Percentiles rank a stretch among this genome's conserved stretches.
phyloP scores from a whole-genome alignment of 2,113 vertebrate genomes.

The Phoxinus phoxinus region DNA sequence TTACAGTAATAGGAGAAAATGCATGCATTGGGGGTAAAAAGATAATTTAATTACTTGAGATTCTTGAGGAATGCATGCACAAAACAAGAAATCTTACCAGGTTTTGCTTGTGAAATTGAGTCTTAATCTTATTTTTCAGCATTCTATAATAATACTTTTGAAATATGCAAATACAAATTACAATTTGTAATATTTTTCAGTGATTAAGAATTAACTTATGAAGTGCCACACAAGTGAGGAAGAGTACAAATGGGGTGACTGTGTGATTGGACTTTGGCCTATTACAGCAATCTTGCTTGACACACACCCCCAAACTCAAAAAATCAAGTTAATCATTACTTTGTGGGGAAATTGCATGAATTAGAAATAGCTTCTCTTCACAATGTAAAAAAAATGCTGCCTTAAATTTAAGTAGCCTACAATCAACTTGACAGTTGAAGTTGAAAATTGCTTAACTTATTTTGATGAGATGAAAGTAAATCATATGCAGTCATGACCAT shows the following conservation, averaged over 20 bases:
- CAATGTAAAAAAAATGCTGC: too few relatives aligned
- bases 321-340: conserved; percentile 2
- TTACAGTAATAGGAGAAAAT: not conserved
- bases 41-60: not conserved
- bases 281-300: not conserved
- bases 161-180: not conserved
- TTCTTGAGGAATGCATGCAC: not conserved
- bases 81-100: not conserved
- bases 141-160: not conserved
- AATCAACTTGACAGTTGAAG: too few relatives aligned
- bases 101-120: not conserved
- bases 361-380: not conserved
- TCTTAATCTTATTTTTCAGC: not conserved
- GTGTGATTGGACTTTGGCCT: not conserved
- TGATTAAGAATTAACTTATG: not conserved
- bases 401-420: too few relatives aligned
- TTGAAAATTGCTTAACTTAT: too few relatives aligned
- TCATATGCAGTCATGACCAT: too few relatives aligned
- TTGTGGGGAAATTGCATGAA: not conserved
- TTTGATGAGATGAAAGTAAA: too few relatives aligned
- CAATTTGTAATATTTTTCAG: not conserved
- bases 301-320: not conserved
- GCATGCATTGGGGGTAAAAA: not conserved
- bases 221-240: not conserved
- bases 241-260: not conserved